These are phyloP conservation scores for Phalloptychus januarius DNA, from an alignment of 2,797 vertebrate genomes.

Conservation along the genomic window DNA sequence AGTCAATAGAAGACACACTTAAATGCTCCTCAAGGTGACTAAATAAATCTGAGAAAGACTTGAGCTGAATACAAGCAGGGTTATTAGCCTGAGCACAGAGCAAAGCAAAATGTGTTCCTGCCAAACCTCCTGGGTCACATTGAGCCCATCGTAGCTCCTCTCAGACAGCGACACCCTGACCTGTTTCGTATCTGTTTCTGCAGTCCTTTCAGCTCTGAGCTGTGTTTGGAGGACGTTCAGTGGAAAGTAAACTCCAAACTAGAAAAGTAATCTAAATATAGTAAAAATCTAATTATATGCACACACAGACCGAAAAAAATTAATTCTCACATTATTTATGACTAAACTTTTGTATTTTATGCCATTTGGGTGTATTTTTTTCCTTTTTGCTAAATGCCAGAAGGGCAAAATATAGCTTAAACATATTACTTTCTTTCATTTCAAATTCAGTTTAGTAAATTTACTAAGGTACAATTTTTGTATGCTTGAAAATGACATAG, in stretches of 20 bases:
- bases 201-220: slow-evolving; percentile 30
- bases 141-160: slow-evolving; percentile 18
- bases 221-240: slow-evolving; percentile 34
- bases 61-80: slow-evolving; percentile 20
- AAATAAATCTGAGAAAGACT: slow-evolving; percentile 27
- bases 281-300: not conserved
- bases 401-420: not conserved
- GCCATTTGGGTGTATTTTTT: not conserved
- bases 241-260: slow-evolving; percentile 20
- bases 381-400: not conserved
- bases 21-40: slow-evolving; percentile 24
- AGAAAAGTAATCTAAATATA: not conserved
- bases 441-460: not conserved
- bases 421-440: not conserved
- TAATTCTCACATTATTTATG: not conserved
- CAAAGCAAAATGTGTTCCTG: slow-evolving; percentile 42
- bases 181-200: slow-evolving; percentile 39
- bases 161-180: slow-evolving; percentile 48
- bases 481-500: not conserved
- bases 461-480: not conserved
- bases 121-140: slow-evolving; percentile 47
- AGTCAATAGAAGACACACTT: slow-evolving; percentile 16
- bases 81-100: slow-evolving; percentile 42
- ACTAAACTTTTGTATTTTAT: not conserved
- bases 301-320: no score